A percentile compares a stretch with the other conserved stretches of the same genome.
These are phyloP conservation scores for Chouioia cunea DNA, from an alignment of 2,888 invertebrate genomes.

Conservation along the genomic window DNA sequence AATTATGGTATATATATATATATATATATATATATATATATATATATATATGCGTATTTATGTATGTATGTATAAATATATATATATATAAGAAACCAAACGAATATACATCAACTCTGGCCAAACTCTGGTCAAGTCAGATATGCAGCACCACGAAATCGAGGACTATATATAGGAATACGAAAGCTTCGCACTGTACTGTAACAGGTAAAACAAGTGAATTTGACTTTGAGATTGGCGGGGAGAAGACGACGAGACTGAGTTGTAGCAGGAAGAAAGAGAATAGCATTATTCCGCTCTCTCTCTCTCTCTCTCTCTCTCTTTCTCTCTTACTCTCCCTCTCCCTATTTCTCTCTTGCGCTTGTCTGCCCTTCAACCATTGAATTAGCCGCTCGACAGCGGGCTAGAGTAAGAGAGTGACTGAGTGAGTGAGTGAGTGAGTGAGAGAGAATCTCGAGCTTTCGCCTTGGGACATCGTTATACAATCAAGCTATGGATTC, in stretches of 20 bases:
- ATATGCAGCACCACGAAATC: too few species aligned
- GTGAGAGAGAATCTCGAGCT: slow-evolving; percentile 43
- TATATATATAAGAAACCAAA: too few species aligned
- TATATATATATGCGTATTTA: too few species aligned
- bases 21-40: too few species aligned
- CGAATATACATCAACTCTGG: too few species aligned
- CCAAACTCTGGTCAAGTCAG: too few species aligned
- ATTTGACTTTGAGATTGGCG: slow-evolving; percentile 17
- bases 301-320: slow-evolving; percentile 6
- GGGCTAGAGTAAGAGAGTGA: slow-evolving; percentile 30
- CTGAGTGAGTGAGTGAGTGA: too few species aligned
- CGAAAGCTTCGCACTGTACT: too few species aligned
- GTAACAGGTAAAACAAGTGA: slow-evolving; percentile 6
- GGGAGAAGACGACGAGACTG: slow-evolving; percentile 8
- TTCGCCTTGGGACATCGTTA: slow-evolving; percentile 62
- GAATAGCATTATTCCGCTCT: background rate
- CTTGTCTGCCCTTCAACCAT: slow-evolving; percentile 32
- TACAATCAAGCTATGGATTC: slow-evolving; percentile 55
- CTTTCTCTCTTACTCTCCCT: background rate
- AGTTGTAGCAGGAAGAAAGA: background rate
- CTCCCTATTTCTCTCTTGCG: background rate
- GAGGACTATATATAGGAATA: too few species aligned
- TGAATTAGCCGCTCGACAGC: slow-evolving; percentile 57
- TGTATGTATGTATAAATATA: too few species aligned
- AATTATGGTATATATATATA: too few species aligned